Conservation (phyloP, 92 coral and sea anemone species). For the Scolanthus callimorphus region DNA sequence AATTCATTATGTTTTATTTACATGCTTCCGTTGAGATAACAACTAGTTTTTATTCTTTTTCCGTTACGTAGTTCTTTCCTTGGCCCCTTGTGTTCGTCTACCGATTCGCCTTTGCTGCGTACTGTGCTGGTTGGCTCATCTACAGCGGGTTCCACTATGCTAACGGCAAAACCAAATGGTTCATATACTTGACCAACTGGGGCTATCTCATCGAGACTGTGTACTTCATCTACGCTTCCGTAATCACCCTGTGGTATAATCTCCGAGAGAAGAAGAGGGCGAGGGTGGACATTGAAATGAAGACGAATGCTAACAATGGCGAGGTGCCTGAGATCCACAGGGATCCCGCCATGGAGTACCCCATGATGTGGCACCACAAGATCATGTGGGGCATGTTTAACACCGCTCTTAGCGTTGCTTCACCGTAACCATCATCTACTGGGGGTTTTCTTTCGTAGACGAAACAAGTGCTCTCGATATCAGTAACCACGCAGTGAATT, state of each 20-base stretch:
- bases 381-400: slow-evolving; percentile 71
- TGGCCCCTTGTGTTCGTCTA: slow-evolving; percentile 27
- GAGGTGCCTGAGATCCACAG: slow-evolving; percentile 8
- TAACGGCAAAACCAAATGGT: slow-evolving; percentile 78
- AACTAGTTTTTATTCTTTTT: neutral
- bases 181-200: slow-evolving; percentile 94
- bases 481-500: slow-evolving; percentile 65
- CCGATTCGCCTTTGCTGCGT: slow-evolving; percentile 60
- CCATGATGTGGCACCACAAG: slow-evolving; percentile 76
- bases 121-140: slow-evolving; percentile 81
- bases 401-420: slow-evolving; percentile 47
- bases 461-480: slow-evolving; percentile 47
- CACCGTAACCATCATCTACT: slow-evolving; percentile 57
- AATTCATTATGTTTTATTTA: neutral
- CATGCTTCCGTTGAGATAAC: too few species aligned
- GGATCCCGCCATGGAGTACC: slow-evolving; percentile 6
- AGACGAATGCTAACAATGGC: neutral
- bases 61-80: slow-evolving; percentile 52
- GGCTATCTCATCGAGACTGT: slow-evolving; percentile 54
- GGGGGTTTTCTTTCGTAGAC: slow-evolving; percentile 46
- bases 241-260: slow-evolving; percentile 39
- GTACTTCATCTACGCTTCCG: slow-evolving; percentile 56
- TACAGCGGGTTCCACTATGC: slow-evolving; percentile 67
- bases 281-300: slow-evolving; percentile 20
- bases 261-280: slow-evolving; percentile 5